Conservation (phyloP, 2,888 invertebrate species). For the Alloscopus bannaensis region DNA sequence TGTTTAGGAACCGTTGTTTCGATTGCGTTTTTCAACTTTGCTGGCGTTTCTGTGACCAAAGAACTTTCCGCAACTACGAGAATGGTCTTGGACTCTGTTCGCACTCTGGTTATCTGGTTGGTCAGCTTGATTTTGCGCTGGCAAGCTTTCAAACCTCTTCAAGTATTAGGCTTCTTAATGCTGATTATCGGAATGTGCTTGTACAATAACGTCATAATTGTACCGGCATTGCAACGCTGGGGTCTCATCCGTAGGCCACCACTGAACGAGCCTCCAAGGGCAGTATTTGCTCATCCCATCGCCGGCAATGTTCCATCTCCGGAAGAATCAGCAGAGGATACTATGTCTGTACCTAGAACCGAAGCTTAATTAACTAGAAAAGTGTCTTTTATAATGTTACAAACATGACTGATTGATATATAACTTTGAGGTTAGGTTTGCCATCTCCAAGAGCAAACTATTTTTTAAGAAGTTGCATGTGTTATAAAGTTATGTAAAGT, state of each 20-base stretch:
- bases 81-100: conserved; percentile 91
- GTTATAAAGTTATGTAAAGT: too few species aligned
- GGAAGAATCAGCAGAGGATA: not conserved
- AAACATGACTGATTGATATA: too few species aligned
- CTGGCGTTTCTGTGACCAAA: conserved; percentile 94
- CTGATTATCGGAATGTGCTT: conserved; percentile 88
- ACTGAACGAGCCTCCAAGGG: conserved; percentile 64
- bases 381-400: too few species aligned
- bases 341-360: not conserved
- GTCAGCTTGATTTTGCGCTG: conserved; percentile 85
- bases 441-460: too few species aligned
- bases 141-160: conserved; percentile 88
- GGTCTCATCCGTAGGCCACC: conserved; percentile 66
- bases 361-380: too few species aligned
- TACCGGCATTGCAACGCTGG: conserved; percentile 72
- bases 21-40: conserved; percentile 95
- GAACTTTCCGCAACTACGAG: conserved; percentile 94
- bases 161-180: conserved; percentile 86
- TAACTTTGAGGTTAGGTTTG: too few species aligned
- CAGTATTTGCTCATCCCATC: conserved; percentile 65
- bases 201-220: conserved; percentile 81
- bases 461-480: too few species aligned
- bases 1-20: conserved; percentile 84
- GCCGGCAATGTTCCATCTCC: conserved; percentile 19
- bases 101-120: conserved; percentile 93